Evolutionary conservation across 2,797 vertebrate species (phyloP).

Genomic region (Threskiornis aethiopicus): DNA sequence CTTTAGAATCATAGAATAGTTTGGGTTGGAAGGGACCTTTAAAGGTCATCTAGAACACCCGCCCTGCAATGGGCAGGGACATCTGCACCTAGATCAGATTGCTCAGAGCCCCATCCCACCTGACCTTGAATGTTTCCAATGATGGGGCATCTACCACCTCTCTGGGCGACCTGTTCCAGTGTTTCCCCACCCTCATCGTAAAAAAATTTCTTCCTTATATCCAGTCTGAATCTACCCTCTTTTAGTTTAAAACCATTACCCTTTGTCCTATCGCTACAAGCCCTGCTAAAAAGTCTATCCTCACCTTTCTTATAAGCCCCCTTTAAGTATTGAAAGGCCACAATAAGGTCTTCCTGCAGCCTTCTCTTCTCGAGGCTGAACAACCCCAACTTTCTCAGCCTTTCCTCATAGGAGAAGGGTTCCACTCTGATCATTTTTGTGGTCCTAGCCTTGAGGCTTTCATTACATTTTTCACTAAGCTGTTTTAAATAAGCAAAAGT

Average conservation of each 20-base stretch:
- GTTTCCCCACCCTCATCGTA: accelerated
- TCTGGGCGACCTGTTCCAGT: not conserved
- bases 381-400: not conserved
- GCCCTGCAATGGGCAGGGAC: not conserved
- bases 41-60: not conserved
- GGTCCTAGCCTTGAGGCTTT: not conserved
- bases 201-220: not conserved
- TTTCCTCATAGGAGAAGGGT: not conserved
- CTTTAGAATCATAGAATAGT: not conserved
- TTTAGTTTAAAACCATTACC: not conserved
- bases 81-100: not conserved
- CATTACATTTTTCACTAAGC: not conserved
- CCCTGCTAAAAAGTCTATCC: not conserved
- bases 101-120: not conserved
- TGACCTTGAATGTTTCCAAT: not conserved
- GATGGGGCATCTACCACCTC: not conserved
- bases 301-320: not conserved
- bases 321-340: not conserved
- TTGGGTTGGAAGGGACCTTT: not conserved
- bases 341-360: not conserved
- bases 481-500: not conserved
- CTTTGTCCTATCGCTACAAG: not conserved
- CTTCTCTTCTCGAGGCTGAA: not conserved
- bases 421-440: not conserved
- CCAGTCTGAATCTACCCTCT: not conserved